These are phyloP conservation scores for Oenanthe melanoleuca DNA, from an alignment of 2,113 vertebrate genomes.

Conservation along the genomic window DNA sequence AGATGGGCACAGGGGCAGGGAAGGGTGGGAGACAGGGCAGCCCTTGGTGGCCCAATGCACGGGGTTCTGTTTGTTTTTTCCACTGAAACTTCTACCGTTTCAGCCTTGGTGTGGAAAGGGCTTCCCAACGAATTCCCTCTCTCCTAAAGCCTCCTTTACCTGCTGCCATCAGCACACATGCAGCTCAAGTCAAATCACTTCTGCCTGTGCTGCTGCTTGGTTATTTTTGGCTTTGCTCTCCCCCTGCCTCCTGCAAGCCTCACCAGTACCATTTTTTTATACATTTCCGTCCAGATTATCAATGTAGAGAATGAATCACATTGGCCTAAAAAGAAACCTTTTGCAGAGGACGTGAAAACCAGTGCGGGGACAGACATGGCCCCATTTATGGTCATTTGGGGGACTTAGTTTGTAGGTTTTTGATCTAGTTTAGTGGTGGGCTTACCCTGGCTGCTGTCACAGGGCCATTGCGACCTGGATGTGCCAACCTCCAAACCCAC, in stretches of 20 bases:
- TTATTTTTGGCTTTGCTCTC: background rate
- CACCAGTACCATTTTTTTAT: background rate
- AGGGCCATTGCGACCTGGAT: rapidly evolving
- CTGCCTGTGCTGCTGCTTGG: background rate
- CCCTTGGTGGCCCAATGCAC: rapidly evolving
- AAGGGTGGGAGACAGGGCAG: background rate
- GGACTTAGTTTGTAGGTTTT: background rate
- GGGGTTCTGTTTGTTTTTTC: background rate
- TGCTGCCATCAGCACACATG: background rate
- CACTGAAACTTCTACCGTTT: background rate
- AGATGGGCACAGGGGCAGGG: background rate
- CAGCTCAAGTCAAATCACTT: background rate
- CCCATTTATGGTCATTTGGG: background rate
- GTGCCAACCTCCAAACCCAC: background rate
- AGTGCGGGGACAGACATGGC: rapidly evolving
- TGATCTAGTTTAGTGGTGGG: background rate
- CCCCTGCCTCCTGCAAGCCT: background rate
- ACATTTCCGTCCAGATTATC: background rate
- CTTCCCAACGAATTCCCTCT: background rate
- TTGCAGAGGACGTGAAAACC: background rate
- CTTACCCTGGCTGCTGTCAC: background rate
- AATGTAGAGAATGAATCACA: rapidly evolving
- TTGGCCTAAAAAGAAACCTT: background rate
- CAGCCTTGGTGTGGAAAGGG: background rate
- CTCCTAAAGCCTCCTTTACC: background rate